A percentile compares a stretch with the other conserved stretches of the same genome.
Conservation (phyloP, 2,888 invertebrate genomes). For the Camptogramma bilineatum region DNA sequence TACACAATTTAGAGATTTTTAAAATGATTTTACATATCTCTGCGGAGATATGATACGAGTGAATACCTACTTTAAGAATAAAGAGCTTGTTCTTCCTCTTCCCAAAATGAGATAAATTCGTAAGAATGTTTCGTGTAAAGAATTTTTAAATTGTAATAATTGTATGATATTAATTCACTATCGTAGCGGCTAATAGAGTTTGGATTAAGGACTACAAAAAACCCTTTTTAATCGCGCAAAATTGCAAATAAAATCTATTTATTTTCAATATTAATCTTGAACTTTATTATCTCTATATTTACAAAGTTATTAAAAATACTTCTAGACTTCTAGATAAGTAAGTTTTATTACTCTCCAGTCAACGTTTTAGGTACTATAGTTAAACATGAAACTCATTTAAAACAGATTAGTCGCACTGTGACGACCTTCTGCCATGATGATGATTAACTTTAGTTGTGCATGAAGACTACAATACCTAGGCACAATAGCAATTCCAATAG, state of each 20-base stretch:
- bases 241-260: no score
- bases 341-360: neutral
- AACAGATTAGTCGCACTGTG: conserved; percentile 50
- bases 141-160: no score
- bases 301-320: neutral
- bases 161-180: no score
- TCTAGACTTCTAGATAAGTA: neutral
- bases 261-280: neutral
- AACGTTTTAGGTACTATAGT: conserved; percentile 38
- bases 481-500: conserved; percentile 23
- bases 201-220: no score
- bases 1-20: conserved; percentile 7
- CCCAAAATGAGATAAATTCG: neutral
- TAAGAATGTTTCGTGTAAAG: no score
- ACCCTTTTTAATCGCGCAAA: no score
- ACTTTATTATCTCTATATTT: neutral
- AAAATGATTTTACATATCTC: neutral
- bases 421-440: conserved; percentile 43
- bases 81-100: neutral
- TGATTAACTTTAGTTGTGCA: conserved; percentile 61
- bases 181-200: no score
- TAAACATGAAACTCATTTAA: conserved; percentile 55
- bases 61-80: neutral
- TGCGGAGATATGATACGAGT: neutral
- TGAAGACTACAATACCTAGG: conserved; percentile 38